phyloP scores from a whole-genome alignment of 1,140 invertebrate species.

The Drosophila ercepeae region DNA sequence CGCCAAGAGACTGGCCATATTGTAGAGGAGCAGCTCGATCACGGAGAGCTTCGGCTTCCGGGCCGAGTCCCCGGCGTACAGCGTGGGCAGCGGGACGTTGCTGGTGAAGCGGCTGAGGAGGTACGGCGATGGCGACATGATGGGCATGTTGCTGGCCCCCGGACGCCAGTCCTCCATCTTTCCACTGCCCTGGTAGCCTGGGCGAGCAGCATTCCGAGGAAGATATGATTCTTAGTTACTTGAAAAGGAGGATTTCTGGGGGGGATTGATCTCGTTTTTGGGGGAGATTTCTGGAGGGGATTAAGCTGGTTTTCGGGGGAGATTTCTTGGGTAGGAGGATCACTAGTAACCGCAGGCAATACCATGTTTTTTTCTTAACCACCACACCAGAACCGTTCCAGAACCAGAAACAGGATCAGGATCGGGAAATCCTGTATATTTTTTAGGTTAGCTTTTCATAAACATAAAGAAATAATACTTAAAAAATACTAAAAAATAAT shows the following conservation, averaged over 20 bases:
- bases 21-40: constrained; percentile 93
- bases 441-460: background rate
- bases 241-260: background rate
- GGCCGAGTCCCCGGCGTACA: constrained; percentile 87
- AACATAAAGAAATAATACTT: constrained; percentile 2
- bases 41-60: constrained; percentile 90
- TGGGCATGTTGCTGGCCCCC: constrained; percentile 84
- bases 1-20: constrained; percentile 95
- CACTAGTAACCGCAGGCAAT: constrained; percentile 61
- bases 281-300: background rate
- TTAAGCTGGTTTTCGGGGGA: background rate
- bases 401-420: constrained; percentile 8
- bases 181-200: constrained; percentile 61
- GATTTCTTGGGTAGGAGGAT: background rate
- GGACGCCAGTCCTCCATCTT: constrained; percentile 87
- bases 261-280: background rate
- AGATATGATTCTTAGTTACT: constrained; percentile 50
- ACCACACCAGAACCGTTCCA: constrained; percentile 14
- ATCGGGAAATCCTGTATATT: background rate
- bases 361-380: constrained; percentile 36
- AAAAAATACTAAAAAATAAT: constrained; percentile 12
- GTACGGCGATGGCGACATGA: constrained; percentile 82
- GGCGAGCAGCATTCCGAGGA: constrained; percentile 7
- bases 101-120: constrained; percentile 83
- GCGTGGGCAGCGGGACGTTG: constrained; percentile 90